Conservation (phyloP, 2,113 vertebrate genomes). For the Seriola rivoliana region DNA sequence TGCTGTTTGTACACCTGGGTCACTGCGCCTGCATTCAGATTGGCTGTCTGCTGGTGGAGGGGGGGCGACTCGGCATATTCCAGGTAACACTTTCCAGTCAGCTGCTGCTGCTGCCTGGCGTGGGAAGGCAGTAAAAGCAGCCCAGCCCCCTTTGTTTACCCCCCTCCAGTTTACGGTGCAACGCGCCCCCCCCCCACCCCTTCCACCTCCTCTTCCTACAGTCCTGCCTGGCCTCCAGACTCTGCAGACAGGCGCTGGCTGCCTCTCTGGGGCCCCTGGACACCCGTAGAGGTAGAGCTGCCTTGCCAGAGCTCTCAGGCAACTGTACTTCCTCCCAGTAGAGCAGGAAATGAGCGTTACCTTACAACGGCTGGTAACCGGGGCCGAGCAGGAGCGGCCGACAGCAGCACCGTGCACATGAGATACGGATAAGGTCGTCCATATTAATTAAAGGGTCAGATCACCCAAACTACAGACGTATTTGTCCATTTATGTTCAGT, state of each 20-base stretch:
- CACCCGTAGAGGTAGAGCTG: conserved; percentile 13
- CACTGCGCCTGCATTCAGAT: conserved; percentile 66
- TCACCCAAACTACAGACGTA: background rate
- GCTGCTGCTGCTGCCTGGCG: conserved; percentile 78
- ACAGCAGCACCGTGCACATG: background rate
- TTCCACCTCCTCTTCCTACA: conserved; percentile 7
- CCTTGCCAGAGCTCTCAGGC: background rate
- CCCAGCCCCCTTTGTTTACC: conserved; percentile 79
- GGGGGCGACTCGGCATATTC: conserved; percentile 41
- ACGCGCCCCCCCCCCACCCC: background rate
- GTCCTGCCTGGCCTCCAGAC: conserved; percentile 52
- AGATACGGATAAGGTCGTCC: background rate
- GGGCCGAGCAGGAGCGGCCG: background rate
- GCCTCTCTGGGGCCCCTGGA: conserved; percentile 38
- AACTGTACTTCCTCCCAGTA: conserved; percentile 14
- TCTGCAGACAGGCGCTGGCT: conserved; percentile 55
- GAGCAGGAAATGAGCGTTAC: conserved; percentile 37
- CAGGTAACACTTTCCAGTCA: conserved; percentile 84
- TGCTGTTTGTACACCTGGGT: conserved; percentile 88
- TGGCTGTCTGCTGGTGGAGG: conserved; percentile 70
- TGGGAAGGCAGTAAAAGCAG: conserved; percentile 84
- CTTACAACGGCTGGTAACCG: conserved; percentile 1
- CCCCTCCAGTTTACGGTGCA: conserved; percentile 75
- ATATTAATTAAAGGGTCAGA: background rate
- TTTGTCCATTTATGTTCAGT: background rate